Conservation (phyloP, 2,113 vertebrate genomes). For the Corynorhinus townsendii region DNA sequence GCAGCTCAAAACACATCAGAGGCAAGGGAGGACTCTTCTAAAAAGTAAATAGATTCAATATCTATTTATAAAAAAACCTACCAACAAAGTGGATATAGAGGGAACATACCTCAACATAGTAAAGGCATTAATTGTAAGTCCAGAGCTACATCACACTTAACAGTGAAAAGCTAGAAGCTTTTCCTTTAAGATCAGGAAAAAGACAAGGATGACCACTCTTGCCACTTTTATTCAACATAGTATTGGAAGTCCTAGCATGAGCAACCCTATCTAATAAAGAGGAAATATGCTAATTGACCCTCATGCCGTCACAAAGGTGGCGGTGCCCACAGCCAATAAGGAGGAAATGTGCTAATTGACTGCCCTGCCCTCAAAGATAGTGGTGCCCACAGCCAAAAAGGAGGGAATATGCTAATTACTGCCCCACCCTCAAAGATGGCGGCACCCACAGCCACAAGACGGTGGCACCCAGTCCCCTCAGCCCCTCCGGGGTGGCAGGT, state of each 20-base stretch:
- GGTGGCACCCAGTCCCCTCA: too few species aligned
- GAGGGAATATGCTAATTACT: too few species aligned
- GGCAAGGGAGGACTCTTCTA: not conserved
- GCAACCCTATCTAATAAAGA: not conserved
- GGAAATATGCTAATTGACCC: too few species aligned
- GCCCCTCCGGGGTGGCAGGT: too few species aligned
- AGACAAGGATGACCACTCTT: not conserved
- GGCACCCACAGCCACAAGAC: too few species aligned
- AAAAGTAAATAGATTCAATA: not conserved
- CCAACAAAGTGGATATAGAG: not conserved
- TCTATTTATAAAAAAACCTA: not conserved
- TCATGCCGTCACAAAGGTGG: too few species aligned
- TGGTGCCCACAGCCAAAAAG: too few species aligned
- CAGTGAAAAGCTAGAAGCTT: not conserved
- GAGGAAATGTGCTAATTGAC: too few species aligned
- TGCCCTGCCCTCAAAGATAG: too few species aligned
- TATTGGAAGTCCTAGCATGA: not conserved
- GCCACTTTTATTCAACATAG: not conserved
- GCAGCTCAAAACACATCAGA: not conserved
- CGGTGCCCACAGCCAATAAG: too few species aligned
- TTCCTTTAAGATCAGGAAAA: not conserved
- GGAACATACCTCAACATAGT: not conserved
- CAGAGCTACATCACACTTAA: not conserved
- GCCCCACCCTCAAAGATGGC: too few species aligned
- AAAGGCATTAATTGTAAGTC: not conserved